phyloP scores from a whole-genome alignment of 2,113 vertebrate species.

The Gasterosteus nipponicus region DNA sequence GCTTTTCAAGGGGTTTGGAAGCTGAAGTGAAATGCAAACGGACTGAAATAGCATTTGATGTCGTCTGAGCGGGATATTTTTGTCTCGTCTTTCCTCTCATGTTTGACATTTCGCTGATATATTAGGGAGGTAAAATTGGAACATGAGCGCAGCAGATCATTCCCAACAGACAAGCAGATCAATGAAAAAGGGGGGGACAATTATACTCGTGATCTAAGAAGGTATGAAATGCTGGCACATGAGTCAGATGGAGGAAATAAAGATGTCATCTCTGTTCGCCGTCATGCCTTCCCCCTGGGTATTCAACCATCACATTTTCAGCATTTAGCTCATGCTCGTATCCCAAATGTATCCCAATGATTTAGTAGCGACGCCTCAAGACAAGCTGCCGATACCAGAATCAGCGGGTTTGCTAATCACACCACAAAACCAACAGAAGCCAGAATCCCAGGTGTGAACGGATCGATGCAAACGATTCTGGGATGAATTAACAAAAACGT shows the following conservation, averaged over 20 bases:
- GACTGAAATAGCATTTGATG: slow-evolving; percentile 63
- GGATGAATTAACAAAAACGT: neutral
- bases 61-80: slow-evolving; percentile 61
- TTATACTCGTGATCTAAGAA: slow-evolving; percentile 24
- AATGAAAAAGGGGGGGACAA: slow-evolving; percentile 15
- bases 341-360: slow-evolving; percentile 10
- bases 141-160: slow-evolving; percentile 21
- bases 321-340: slow-evolving; percentile 7
- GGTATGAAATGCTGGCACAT: slow-evolving; percentile 14
- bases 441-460: slow-evolving; percentile 23
- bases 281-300: slow-evolving; percentile 3
- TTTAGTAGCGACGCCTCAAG: neutral
- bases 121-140: slow-evolving; percentile 49
- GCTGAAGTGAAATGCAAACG: slow-evolving; percentile 41
- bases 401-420: neutral
- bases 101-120: slow-evolving; percentile 65
- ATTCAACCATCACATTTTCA: neutral
- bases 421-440: slow-evolving; percentile 6
- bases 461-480: neutral
- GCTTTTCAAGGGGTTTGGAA: slow-evolving; percentile 60
- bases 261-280: slow-evolving; percentile 19
- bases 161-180: slow-evolving; percentile 12
- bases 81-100: slow-evolving; percentile 44
- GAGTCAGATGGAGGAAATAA: slow-evolving; percentile 20
- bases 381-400: neutral